phyloP scores from a whole-genome alignment of 2,888 invertebrate species.

The Macrostomum cliftonense region DNA sequence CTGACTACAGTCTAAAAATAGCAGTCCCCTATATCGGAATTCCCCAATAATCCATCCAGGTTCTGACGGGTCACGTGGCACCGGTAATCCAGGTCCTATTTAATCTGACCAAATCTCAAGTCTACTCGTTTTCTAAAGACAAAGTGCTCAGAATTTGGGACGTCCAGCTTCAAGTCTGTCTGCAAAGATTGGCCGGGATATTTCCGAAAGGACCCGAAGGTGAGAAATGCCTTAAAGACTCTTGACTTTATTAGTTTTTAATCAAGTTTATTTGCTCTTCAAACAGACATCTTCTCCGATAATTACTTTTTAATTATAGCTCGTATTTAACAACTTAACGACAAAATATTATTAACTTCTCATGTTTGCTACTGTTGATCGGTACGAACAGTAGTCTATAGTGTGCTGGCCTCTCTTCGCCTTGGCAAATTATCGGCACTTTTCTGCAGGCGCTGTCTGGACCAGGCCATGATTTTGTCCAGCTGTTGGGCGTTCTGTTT shows the following conservation, averaged over 20 bases:
- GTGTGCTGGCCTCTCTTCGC: no score
- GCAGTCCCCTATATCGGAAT: no score
- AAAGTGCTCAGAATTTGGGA: slow-evolving; percentile 38
- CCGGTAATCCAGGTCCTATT: slow-evolving; percentile 35
- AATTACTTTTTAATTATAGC: no score
- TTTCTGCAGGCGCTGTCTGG: no score
- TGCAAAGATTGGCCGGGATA: slow-evolving; percentile 36
- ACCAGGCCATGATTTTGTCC: no score
- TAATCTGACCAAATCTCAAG: slow-evolving; percentile 27
- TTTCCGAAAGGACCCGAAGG: slow-evolving; percentile 37
- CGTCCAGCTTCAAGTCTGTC: slow-evolving; percentile 37
- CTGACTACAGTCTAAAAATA: no score
- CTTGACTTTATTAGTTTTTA: background rate
- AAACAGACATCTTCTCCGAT: background rate
- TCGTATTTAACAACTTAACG: no score
- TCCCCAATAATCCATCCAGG: slow-evolving; percentile 18
- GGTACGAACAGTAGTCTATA: no score
- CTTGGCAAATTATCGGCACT: no score
- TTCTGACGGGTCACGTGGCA: slow-evolving; percentile 37
- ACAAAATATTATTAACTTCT: background rate
- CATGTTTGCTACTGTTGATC: no score
- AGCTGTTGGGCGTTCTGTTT: no score
- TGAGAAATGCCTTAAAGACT: slow-evolving; percentile 11
- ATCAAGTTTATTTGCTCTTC: background rate
- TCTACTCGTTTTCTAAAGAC: slow-evolving; percentile 37